These are phyloP conservation scores for Standfussiana lucernea DNA, from an alignment of 2,888 invertebrate genomes.

Conservation along the genomic window DNA sequence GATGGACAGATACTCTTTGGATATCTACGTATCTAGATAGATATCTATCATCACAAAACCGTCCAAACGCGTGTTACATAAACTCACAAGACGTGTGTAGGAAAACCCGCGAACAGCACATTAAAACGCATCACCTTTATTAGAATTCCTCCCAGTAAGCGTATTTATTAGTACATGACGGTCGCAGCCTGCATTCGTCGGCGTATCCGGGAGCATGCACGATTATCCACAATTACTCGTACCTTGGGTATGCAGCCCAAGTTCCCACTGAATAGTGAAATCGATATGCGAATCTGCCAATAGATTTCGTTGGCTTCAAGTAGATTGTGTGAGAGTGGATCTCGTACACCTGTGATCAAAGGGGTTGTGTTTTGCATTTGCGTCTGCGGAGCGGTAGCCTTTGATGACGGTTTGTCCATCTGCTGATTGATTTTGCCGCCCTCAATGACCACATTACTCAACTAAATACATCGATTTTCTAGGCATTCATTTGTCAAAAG, in stretches of 20 bases:
- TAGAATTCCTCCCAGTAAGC: conserved; percentile 63
- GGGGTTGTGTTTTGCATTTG: conserved; percentile 36
- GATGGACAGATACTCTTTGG: not conserved
- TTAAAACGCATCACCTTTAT: conserved; percentile 63
- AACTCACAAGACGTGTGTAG: conserved; percentile 51
- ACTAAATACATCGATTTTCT: no score
- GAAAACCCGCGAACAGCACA: conserved; percentile 59
- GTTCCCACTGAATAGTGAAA: conserved; percentile 56
- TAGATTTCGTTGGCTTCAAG: conserved; percentile 51
- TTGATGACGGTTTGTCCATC: conserved; percentile 6
- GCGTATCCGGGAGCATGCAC: conserved; percentile 70
- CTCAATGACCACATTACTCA: not conserved
- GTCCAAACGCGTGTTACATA: conserved; percentile 43
- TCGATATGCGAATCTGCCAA: conserved; percentile 65
- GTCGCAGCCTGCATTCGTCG: conserved; percentile 59
- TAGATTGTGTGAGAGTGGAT: conserved; percentile 29
- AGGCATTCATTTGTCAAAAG: not conserved
- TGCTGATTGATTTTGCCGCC: not conserved
- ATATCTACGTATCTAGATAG: not conserved
- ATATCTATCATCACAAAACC: conserved; percentile 30
- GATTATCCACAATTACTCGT: conserved; percentile 63
- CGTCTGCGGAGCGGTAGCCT: conserved; percentile 20
- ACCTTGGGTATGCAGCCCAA: conserved; percentile 56
- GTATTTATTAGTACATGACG: conserved; percentile 65
- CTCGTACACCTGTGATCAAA: conserved; percentile 46